Conservation (phyloP, 2,888 invertebrate species). For the Tortricodes alternella region DNA sequence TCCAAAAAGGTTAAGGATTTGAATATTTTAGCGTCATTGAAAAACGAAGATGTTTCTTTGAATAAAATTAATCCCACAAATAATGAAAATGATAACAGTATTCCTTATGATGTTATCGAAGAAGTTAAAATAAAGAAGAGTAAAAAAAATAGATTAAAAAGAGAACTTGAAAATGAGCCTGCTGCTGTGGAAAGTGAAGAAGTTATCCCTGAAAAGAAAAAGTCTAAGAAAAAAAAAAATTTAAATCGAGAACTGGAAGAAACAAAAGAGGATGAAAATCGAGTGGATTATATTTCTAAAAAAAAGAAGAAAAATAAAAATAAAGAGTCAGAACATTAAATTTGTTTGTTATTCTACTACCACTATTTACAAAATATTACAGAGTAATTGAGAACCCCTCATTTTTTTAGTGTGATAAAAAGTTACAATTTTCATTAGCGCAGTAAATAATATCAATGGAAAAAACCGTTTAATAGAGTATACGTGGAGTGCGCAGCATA, state of each 20-base stretch:
- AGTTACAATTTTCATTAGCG: no score
- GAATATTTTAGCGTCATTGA: background rate
- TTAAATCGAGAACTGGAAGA: background rate
- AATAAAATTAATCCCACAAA: constrained; percentile 29
- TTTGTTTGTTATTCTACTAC: background rate
- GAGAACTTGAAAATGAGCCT: constrained; percentile 17
- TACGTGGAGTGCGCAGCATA: no score
- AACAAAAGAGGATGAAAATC: constrained; percentile 32
- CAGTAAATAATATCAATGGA: no score
- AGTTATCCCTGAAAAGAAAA: constrained; percentile 36
- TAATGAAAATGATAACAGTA: constrained; percentile 10
- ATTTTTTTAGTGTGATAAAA: no score
- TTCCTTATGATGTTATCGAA: background rate
- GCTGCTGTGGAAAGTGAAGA: background rate
- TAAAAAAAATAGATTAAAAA: constrained; percentile 28
- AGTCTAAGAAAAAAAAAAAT: constrained; percentile 40
- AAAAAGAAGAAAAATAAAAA: constrained; percentile 68
- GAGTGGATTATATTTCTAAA: constrained; percentile 52
- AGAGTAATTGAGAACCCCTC: no score
- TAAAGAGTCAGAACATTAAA: constrained; percentile 40
- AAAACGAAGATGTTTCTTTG: constrained; percentile 1
- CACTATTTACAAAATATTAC: background rate
- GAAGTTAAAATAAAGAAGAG: constrained; percentile 17
- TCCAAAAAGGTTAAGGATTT: constrained; percentile 30
- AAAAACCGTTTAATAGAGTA: no score